Percentiles rank a stretch among this genome's conserved stretches.
Conservation (phyloP, 1,140 invertebrate genomes). For the Drosophila quadrilineata region DNA sequence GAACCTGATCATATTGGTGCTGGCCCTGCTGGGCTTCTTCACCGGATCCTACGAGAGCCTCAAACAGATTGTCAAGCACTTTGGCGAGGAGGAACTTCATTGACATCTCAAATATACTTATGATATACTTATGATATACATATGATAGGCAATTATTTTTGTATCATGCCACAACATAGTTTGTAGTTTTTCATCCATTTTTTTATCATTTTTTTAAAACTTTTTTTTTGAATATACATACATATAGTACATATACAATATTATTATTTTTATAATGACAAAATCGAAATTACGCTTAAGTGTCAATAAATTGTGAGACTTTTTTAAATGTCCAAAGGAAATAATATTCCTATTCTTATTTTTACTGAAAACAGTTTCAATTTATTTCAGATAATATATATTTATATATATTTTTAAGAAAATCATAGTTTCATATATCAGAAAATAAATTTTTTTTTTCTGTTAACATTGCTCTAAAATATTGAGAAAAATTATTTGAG, state of each 20-base stretch:
- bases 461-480: too few species aligned
- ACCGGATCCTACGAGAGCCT: constrained; percentile 89
- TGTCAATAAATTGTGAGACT: constrained; percentile 26
- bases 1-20: constrained; percentile 84
- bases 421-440: too few species aligned
- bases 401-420: too few species aligned
- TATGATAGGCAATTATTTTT: background rate
- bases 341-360: too few species aligned
- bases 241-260: too few species aligned
- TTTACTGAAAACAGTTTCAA: too few species aligned
- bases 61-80: constrained; percentile 83
- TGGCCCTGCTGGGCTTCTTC: constrained; percentile 87
- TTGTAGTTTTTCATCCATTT: constrained; percentile 2
- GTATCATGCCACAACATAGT: background rate
- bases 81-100: constrained; percentile 53
- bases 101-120: background rate
- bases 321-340: too few species aligned
- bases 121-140: constrained; percentile 4
- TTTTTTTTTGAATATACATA: background rate
- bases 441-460: too few species aligned
- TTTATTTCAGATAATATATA: too few species aligned
- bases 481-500: too few species aligned
- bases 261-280: too few species aligned
- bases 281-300: too few species aligned
- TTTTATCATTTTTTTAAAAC: constrained; percentile 1